These are phyloP conservation scores for Xanthorhoe spadicearia DNA, from an alignment of 2,888 invertebrate genomes.

Conservation along the genomic window DNA sequence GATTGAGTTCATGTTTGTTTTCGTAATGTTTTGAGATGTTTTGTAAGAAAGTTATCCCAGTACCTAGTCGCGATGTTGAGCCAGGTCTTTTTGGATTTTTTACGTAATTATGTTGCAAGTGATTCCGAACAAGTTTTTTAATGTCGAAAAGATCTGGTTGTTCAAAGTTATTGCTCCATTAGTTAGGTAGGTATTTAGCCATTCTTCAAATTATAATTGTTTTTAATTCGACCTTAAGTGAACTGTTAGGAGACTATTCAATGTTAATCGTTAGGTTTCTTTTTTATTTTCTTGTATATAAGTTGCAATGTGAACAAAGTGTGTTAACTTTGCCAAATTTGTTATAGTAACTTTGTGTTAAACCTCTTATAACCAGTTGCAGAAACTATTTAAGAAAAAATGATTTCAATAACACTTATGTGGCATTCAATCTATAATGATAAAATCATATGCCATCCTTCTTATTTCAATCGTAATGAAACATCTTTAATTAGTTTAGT, in stretches of 20 bases:
- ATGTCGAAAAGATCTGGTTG: constrained; percentile 73
- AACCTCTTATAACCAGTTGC: neutral
- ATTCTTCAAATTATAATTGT: constrained; percentile 76
- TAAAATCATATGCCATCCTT: too few species aligned
- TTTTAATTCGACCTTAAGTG: constrained; percentile 76
- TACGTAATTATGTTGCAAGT: constrained; percentile 47
- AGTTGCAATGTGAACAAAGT: constrained; percentile 20
- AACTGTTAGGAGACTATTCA: constrained; percentile 53
- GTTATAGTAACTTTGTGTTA: constrained; percentile 9
- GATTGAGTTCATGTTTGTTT: constrained; percentile 52
- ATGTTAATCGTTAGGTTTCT: constrained; percentile 60
- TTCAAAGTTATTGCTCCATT: constrained; percentile 80
- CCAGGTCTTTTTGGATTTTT: constrained; percentile 68
- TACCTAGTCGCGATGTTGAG: constrained; percentile 77
- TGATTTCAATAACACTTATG: too few species aligned
- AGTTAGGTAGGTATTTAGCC: constrained; percentile 82
- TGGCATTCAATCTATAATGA: too few species aligned
- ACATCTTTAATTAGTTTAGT: too few species aligned
- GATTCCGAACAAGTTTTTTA: constrained; percentile 50
- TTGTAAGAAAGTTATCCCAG: constrained; percentile 75
- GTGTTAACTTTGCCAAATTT: constrained; percentile 3
- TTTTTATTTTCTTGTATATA: constrained; percentile 40
- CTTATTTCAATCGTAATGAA: too few species aligned
- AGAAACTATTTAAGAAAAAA: too few species aligned
- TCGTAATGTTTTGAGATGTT: constrained; percentile 61